Base-by-base conservation (phyloP, 2,113 vertebrate genomes). In the Chitala chitala region DNA sequence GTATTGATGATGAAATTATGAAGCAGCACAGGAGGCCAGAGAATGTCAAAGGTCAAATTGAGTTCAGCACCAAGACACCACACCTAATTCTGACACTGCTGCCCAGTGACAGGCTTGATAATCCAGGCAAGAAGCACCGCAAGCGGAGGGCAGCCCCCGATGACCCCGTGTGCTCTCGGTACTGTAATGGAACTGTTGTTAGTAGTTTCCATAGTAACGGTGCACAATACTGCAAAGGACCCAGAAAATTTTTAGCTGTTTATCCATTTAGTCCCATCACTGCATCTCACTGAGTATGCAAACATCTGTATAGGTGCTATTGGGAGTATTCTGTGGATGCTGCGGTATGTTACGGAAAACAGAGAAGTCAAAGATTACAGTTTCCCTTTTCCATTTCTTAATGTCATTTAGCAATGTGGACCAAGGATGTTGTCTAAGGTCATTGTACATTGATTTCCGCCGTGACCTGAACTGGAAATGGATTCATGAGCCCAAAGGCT, bases 391-490 rank as follows among this genome's bases (percentile, higher is more conserved):
- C 4, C 36, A 7, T 44, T 15, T 54, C 26, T 17, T 56, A 44
- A 55, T 54, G 38, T 31, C 31, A 70, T 56, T 72, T 74, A 91
- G 90, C 5, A 84, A 87, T 33, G 82, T 84, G 0, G 89, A 91
- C n/a, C 87, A 90, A 73, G 83, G 87, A 56, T 92, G 91, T 84
- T 92, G 91, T 76, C 83, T 92, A 78, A 88, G 90, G 63, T 90
- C 89, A 17, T 86, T 92, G 74, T 92, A 92, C 78, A 91, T 92
- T 29, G 91, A 92, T 78, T 92, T 92, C 85, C 87, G 91, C 38
- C 87, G 88, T n/a, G 91, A 92, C 84, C 85, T 92, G 75, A 91
- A 91, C 80, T 92, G 91, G 91, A 92, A 92, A 78, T 92, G 91
- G 91, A 92, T 92, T 80, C 91, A 91, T 17, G 91, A 92, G 76